Percentiles rank a stretch among this genome's conserved stretches.
These are phyloP conservation scores for Adrianichthys oophorus DNA, from an alignment of 2,797 vertebrate genomes.

Conservation along the genomic window DNA sequence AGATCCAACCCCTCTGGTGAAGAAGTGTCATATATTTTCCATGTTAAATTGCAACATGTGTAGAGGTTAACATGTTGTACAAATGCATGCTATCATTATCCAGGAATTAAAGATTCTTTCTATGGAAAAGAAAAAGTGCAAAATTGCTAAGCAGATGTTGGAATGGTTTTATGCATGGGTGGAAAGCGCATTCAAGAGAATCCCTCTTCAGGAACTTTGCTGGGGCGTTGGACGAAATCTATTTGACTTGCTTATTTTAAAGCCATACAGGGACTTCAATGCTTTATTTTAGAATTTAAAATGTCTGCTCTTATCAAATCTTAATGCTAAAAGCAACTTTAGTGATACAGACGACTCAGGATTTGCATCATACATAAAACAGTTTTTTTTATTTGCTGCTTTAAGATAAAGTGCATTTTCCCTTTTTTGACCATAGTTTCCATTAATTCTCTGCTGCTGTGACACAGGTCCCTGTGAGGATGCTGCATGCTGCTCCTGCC, in stretches of 20 bases:
- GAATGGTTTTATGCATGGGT: background rate
- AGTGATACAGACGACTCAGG: background rate
- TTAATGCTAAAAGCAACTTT: slow-evolving; percentile 36
- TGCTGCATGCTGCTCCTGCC: background rate
- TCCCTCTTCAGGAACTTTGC: slow-evolving; percentile 8
- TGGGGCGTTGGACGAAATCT: background rate
- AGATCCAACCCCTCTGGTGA: too few relatives aligned
- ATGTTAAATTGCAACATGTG: too few relatives aligned
- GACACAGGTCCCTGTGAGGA: slow-evolving; percentile 9
- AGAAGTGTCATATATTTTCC: too few relatives aligned
- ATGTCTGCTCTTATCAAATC: slow-evolving; percentile 25
- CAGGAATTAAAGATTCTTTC: background rate
- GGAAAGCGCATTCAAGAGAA: background rate
- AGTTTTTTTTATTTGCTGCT: slow-evolving; percentile 10
- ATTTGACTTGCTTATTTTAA: background rate
- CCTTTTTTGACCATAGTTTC: slow-evolving; percentile 1
- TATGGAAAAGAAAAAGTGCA: background rate
- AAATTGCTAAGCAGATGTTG: background rate
- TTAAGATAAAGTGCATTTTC: background rate
- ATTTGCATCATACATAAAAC: slow-evolving; percentile 5
- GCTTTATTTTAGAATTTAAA: slow-evolving; percentile 15
- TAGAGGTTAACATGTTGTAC: too few relatives aligned
- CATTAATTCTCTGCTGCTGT: background rate
- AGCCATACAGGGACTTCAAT: background rate
- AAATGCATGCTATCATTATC: background rate